These are phyloP conservation scores for Pomatostomus ruficeps DNA, from an alignment of 2,113 vertebrate species.

Conservation along the genomic window DNA sequence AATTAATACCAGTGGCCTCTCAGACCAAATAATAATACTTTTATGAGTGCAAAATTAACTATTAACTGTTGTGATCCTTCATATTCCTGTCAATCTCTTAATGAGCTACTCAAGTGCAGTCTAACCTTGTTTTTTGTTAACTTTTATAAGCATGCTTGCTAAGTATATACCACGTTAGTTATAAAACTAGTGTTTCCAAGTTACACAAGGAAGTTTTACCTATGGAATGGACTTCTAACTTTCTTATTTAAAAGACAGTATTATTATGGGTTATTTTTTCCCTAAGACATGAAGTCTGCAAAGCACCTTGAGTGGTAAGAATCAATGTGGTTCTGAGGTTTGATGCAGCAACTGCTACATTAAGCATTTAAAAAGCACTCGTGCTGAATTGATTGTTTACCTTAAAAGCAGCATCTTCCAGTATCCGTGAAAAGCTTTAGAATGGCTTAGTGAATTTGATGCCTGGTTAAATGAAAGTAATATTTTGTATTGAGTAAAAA, in stretches of 20 bases:
- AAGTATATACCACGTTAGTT: neutral
- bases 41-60: neutral
- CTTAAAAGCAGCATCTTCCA: neutral
- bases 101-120: neutral
- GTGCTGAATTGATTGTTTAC: neutral
- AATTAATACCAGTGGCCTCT: neutral
- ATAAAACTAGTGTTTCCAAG: neutral
- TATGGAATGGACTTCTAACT: neutral
- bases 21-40: neutral
- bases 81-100: neutral
- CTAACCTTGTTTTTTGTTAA: neutral
- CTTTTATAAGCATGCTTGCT: neutral
- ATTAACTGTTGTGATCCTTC: neutral
- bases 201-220: neutral
- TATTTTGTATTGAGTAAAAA: neutral
- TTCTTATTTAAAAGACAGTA: neutral
- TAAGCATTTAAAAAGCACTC: neutral
- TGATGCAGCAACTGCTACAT: neutral
- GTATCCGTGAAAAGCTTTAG: fast-evolving
- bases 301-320: neutral
- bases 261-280: neutral
- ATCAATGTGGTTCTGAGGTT: neutral
- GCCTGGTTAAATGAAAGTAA: neutral
- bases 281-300: neutral
- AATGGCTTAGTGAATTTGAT: neutral